Evolutionary conservation across 2,113 vertebrate species (phyloP), one percentile per base, ranked within the genome.

Genomic region (Podocnemis expansa): DNA sequence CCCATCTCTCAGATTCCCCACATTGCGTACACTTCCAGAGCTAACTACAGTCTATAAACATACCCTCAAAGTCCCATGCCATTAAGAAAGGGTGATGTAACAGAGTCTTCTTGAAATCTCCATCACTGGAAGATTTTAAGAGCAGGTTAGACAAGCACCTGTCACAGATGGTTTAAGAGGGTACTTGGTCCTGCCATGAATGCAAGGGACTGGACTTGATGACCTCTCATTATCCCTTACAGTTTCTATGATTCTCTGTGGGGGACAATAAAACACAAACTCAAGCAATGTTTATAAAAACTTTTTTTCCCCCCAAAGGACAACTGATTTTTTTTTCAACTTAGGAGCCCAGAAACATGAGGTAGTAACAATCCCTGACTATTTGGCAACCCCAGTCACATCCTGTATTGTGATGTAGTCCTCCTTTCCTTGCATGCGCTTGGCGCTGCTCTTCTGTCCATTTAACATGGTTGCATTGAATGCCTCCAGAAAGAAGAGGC

Each of bases 391-490:
- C 56, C 38, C 70, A 58, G 58, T 79, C 86, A 82, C 70, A 67
- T 76, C 75, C 82, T 41, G 63, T 43, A 82, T 60, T 0, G 2
- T 76, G 67, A 31, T 16, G 51, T 58, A 80, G 60, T 38, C 75
- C 80, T 78, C 51, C 90, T 92, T 49, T 34, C 82, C 60, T 86
- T 90, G 94, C 83, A 49, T 49, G 90, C 63, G 73, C 75, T 81
- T 1, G 0, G 88, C 0, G 1, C 90, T 60, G 75, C 85, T 90
- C 88, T 16, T 0, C 0, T 70, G 90, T 41, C 63, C 75, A 58
- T 29, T 60, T 43, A 34, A 84, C 91, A 78, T 16, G 45, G 45
- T 8, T 70, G 55, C 9, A 10, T 45, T 89, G 63, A 89, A 78
- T 60, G 63, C 58, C 88, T 45, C 3, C 4, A 31, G 10, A 49